phyloP scores from a whole-genome alignment of 2,888 invertebrate genomes.

The Formica aserva region DNA sequence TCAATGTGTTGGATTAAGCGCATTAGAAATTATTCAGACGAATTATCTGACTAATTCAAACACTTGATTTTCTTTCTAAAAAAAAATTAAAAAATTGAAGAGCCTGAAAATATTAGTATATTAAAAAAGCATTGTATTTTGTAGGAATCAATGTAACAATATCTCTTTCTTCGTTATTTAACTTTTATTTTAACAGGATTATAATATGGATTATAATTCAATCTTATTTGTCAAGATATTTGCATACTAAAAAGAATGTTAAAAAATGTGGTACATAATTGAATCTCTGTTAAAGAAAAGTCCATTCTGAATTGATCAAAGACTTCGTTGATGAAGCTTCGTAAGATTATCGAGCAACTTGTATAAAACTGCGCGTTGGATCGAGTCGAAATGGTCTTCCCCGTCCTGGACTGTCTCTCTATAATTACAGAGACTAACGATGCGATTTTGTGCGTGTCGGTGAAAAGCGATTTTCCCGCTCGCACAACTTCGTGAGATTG shows the following conservation, averaged over 20 bases:
- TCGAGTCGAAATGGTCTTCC: conserved; percentile 36
- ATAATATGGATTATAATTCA: neutral
- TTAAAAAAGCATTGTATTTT: conserved; percentile 18
- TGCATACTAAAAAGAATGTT: neutral
- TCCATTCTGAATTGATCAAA: conserved; percentile 36
- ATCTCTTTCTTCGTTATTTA: neutral
- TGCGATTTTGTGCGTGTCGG: conserved; percentile 53
- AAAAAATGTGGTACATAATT: neutral
- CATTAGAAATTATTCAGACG: neutral
- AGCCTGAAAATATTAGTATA: conserved; percentile 8
- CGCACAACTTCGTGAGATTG: conserved; percentile 51
- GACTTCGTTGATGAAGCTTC: conserved; percentile 25
- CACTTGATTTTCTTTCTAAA: neutral
- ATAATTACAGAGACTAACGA: conserved; percentile 57
- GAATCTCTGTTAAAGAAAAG: neutral
- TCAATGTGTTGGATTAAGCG: neutral
- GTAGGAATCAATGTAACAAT: neutral
- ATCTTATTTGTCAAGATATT: neutral
- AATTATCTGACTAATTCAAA: neutral
- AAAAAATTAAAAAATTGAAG: neutral
- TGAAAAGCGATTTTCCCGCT: conserved; percentile 48
- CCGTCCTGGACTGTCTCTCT: conserved; percentile 30
- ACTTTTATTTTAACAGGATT: neutral
- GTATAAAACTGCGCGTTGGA: conserved; percentile 42
- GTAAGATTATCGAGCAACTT: conserved; percentile 20